Evolutionary conservation across 2,113 vertebrate genomes (phyloP), one percentile per base, ranked within the genome.

Genomic region (Syngnathus floridae): DNA sequence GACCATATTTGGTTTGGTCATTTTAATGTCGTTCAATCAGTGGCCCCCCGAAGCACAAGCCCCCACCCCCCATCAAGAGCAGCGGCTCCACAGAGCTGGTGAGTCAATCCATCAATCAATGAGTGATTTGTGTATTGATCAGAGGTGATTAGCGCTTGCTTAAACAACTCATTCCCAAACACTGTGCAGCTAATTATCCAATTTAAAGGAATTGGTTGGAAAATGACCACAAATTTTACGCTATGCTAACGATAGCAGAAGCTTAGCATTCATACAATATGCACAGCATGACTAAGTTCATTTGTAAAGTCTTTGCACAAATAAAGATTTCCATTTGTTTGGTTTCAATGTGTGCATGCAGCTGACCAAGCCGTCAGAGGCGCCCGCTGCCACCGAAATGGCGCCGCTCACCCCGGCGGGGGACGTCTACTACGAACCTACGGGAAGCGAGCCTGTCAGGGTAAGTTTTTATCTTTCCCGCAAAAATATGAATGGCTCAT

Each of bases 31-130:
- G 45, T 66, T 76, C 72, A 65, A 72, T 66, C 87, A 95, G 94
- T 13, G 92, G 81, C 0, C 93, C 93, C 0, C 93, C 94, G 0
- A 92, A 91, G 26, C 92, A 95, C 87, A 94, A 94, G 79, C 92
- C 93, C 0, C 93, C 93, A 1, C 91, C 93, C 1, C 93, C 93
- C 0, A 81, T 90, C 76, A 87, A 90, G 70, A 85, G 87, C 11
- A 69, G 86, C 69, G 90, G 91, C 58, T 91, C 92, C 0, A 86
- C 73, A 0, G 91, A 92, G 73, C 88, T 89, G 92, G 93, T 95
- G 81, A 93, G 67, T 79, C 40, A 67, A 71, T 62, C 66, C 56
- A 52, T 37, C 37, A 66, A 69, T 74, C 75, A 69, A 72, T 78
- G 59, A 63, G 68, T 11, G 73, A 3, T 56, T 35, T 31, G 70